Percentiles rank a stretch among this genome's conserved stretches.
phyloP scores from a whole-genome alignment of 2,797 vertebrate genomes.

The Avahi laniger region DNA sequence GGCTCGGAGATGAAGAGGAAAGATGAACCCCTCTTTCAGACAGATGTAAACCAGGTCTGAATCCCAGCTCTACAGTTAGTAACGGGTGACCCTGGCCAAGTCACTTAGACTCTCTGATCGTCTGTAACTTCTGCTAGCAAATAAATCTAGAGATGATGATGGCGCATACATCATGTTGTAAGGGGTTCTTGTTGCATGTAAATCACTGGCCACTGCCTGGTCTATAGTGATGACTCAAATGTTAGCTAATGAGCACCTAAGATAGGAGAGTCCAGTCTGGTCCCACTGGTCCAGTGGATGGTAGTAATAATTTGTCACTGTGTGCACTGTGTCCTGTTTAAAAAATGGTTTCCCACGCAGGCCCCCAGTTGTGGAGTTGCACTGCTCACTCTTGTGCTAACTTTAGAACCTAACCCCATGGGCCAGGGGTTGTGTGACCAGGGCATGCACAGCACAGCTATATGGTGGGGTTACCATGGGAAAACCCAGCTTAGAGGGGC shows the following conservation, averaged over 20 bases:
- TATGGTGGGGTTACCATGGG: not conserved
- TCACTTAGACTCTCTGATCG: not conserved
- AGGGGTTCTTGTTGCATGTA: not conserved
- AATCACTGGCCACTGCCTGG: not conserved
- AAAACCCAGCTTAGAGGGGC: not conserved
- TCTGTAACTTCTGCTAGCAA: not conserved
- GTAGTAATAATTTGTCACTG: no score
- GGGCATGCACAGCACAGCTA: accelerated
- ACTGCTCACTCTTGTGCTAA: accelerated
- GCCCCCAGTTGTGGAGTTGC: accelerated
- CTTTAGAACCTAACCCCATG: not conserved
- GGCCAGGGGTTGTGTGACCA: no score
- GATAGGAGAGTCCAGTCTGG: not conserved
- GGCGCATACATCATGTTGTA: accelerated
- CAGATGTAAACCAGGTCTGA: not conserved
- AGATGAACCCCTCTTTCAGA: not conserved
- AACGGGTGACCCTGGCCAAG: not conserved
- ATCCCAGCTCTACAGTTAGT: not conserved
- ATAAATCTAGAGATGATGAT: not conserved
- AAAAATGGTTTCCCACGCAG: accelerated
- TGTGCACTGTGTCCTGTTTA: not conserved
- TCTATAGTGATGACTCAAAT: accelerated
- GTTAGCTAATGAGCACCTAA: not conserved
- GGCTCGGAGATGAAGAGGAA: not conserved
- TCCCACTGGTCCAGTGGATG: no score